Percentiles rank a stretch among this genome's conserved stretches.
Evolutionary conservation across 2,797 vertebrate species (phyloP).

Genomic region (Melanotaenia maccullochi): DNA sequence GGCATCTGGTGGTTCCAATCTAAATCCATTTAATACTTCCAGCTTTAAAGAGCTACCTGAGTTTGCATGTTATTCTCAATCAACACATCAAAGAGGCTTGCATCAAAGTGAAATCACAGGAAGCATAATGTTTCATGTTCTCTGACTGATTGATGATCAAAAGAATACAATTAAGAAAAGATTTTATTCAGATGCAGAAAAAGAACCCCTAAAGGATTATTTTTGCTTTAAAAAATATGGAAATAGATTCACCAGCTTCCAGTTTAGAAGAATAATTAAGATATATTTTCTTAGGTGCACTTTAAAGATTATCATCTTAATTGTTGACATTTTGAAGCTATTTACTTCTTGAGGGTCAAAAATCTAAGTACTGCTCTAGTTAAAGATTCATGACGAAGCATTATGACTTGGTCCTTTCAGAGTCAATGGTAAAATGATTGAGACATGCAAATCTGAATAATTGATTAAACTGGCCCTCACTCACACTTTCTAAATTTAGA

Average conservation of each 20-base stretch:
- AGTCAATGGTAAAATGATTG: not conserved
- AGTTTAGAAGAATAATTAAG: constrained; percentile 1
- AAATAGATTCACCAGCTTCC: constrained; percentile 38
- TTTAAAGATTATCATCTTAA: not conserved
- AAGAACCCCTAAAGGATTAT: constrained; percentile 12
- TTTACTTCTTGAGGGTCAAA: not conserved
- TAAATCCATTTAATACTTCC: constrained; percentile 28
- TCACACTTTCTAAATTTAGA: not conserved
- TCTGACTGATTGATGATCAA: constrained; percentile 70
- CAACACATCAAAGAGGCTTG: constrained; percentile 70
- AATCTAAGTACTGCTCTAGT: not conserved
- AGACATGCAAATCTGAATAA: not conserved
- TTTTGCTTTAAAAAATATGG: constrained; percentile 34
- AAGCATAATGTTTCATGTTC: constrained; percentile 60
- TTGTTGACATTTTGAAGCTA: not conserved
- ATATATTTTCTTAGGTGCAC: not conserved
- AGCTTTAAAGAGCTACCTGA: constrained; percentile 50
- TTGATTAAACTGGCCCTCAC: not conserved
- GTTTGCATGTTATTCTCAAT: constrained; percentile 45
- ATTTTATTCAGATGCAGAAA: constrained; percentile 36
- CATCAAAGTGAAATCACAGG: constrained; percentile 61
- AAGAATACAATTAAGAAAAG: constrained; percentile 59
- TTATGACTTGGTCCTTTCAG: not conserved
- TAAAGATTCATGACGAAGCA: not conserved
- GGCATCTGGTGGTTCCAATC: constrained; percentile 6